phyloP scores from a whole-genome alignment of 2,113 vertebrate genomes.

The Heliornis fulica region DNA sequence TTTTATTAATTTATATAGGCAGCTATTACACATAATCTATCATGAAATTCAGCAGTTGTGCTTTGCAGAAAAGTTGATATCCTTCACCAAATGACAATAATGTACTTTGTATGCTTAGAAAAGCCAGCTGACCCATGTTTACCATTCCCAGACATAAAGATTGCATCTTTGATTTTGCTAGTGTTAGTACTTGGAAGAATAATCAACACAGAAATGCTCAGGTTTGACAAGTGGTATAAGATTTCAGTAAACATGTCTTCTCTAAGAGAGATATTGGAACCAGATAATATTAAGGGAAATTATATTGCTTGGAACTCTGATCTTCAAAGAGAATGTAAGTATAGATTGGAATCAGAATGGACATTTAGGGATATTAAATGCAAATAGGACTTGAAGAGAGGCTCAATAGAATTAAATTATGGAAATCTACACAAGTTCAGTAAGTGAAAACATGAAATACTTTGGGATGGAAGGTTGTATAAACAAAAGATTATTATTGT shows the following conservation, averaged over 20 bases:
- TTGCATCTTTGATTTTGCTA: background rate
- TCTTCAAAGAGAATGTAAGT: constrained; percentile 31
- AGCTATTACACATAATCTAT: background rate
- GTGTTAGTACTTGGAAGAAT: background rate
- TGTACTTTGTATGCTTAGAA: background rate
- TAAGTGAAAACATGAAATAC: background rate
- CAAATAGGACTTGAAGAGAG: constrained; percentile 11
- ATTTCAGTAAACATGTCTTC: constrained; percentile 23
- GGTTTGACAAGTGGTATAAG: constrained; percentile 15
- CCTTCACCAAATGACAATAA: background rate
- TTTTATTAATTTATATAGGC: background rate
- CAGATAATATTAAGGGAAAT: constrained; percentile 32
- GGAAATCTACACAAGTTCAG: constrained; percentile 5
- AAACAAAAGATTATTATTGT: background rate
- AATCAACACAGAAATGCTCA: constrained; percentile 33
- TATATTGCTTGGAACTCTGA: background rate
- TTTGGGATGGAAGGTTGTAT: background rate
- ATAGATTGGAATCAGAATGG: constrained; percentile 19
- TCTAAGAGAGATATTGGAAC: background rate
- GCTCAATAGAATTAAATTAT: background rate
- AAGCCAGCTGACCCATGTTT: constrained; percentile 3
- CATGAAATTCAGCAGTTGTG: background rate
- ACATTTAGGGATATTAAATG: constrained; percentile 42
- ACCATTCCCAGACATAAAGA: background rate
- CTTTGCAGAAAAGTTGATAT: background rate